Evolutionary conservation across 35 echinoderm and acorn worm genomes (phyloP), one percentile per base, ranked within the genome.

Genomic region (Diadema setosum): DNA sequence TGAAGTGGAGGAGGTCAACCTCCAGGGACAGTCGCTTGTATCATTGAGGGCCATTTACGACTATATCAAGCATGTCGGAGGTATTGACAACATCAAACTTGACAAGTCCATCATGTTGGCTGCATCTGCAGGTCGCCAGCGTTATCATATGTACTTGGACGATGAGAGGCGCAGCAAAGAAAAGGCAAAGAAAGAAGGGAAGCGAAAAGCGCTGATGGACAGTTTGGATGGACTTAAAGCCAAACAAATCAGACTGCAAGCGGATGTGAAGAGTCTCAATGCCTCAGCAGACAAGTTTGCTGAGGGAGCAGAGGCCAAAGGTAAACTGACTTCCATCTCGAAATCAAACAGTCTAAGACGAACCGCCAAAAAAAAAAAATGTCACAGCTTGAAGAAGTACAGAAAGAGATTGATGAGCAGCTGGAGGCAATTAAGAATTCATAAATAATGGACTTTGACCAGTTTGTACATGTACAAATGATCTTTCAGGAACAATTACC

Each of bases 321-420:
- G 91, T 17, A 52, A 88, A 42, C 45, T 93, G 45, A 90, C 87
- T 17, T 80, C 74, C 8, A 94, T 94, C 5, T 70, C 65, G 8
- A 89, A 94, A 59, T 81, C 67, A 52, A 94, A 94, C 65, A 94
- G 91, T 56, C 64, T 94, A 6, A 18, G 91, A 82, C 84, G 84
- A 81, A 64, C 63, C 36, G 78, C 42, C 14, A n/a, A 92, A 88
- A 75, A 55, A 67, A 80, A 74, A 93, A 88, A 27, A 27, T 1
- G 6, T 30, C 24, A 17, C 78, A 57, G 58, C 23, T 52, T 50
- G 30, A 42, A 88, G 49, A 17, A 70, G 24, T 39, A 67, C 11
- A 37, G 74, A 37, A 91, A 42, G 20, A 88, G 32, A 82, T 93
- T 45, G 91, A 88, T 30, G 45, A 41, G 27, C 32, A 93, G 42